Percentiles rank a stretch among this genome's conserved stretches.
phyloP scores from a whole-genome alignment of 2,888 invertebrate genomes.

The Caenorhabditis zanzibari region DNA sequence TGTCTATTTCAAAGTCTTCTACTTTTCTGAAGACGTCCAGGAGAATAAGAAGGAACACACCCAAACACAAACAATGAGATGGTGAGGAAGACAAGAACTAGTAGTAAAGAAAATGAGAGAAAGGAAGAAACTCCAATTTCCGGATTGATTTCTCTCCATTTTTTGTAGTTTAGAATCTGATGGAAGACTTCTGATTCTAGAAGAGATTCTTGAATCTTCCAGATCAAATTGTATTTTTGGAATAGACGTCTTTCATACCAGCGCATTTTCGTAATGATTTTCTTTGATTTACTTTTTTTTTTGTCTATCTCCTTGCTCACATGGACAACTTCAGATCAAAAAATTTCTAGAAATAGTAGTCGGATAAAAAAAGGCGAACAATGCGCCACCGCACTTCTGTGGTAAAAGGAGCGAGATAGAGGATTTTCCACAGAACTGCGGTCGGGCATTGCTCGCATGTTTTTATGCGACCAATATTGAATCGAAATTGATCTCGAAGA shows the following conservation, averaged over 20 bases:
- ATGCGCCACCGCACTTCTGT: too few relatives aligned
- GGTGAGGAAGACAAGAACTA: slow-evolving; percentile 12
- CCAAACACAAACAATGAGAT: slow-evolving; percentile 36
- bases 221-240: not conserved
- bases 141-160: slow-evolving; percentile 12
- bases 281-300: not conserved
- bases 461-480: too few relatives aligned
- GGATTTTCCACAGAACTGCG: too few relatives aligned
- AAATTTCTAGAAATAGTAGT: too few relatives aligned
- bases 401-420: too few relatives aligned
- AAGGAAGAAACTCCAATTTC: slow-evolving; percentile 38
- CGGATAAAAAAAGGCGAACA: too few relatives aligned
- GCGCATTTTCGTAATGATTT: not conserved
- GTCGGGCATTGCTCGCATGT: too few relatives aligned
- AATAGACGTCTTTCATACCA: not conserved
- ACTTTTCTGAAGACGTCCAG: not conserved
- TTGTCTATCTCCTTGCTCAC: too few relatives aligned
- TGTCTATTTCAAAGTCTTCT: slow-evolving; percentile 11
- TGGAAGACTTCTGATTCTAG: slow-evolving; percentile 3
- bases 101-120: slow-evolving; percentile 4
- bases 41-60: slow-evolving; percentile 14
- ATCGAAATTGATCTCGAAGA: too few relatives aligned
- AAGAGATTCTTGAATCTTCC: not conserved
- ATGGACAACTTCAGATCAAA: too few relatives aligned
- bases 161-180: slow-evolving; percentile 16